Conservation (phyloP, 2,113 vertebrate genomes). For the Sigmodon hispidus region DNA sequence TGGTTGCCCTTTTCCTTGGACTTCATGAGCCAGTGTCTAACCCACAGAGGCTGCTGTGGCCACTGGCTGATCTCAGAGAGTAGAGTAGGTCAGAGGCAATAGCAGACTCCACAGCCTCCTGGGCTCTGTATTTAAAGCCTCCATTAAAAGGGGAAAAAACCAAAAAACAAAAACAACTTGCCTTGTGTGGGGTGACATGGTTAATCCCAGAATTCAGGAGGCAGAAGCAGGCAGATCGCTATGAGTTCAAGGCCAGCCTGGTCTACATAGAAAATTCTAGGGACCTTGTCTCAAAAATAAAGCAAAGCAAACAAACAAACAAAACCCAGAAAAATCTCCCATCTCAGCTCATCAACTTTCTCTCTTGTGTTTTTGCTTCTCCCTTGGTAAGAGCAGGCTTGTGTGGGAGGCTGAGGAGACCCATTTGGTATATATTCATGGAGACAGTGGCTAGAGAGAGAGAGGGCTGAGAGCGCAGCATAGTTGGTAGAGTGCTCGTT, state of each 20-base stretch:
- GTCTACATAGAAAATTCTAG: background rate
- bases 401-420: background rate
- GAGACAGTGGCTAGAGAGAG: background rate
- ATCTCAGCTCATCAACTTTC: background rate
- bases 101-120: background rate
- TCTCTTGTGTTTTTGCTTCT: background rate
- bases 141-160: background rate
- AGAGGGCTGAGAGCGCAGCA: background rate
- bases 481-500: no score
- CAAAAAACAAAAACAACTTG: background rate
- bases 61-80: background rate
- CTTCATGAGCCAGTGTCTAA: accelerated
- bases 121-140: background rate
- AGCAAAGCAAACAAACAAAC: background rate
- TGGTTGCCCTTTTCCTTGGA: background rate
- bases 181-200: background rate
- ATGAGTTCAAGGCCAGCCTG: background rate
- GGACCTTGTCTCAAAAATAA: background rate
- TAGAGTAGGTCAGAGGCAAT: background rate
- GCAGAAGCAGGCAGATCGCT: background rate
- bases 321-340: background rate
- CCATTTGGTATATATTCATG: background rate
- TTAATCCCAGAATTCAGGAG: background rate
- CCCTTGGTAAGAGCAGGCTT: background rate
- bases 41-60: background rate